Conservation (phyloP, 2,113 vertebrate species). For the Psilopsiagon aurifrons region DNA sequence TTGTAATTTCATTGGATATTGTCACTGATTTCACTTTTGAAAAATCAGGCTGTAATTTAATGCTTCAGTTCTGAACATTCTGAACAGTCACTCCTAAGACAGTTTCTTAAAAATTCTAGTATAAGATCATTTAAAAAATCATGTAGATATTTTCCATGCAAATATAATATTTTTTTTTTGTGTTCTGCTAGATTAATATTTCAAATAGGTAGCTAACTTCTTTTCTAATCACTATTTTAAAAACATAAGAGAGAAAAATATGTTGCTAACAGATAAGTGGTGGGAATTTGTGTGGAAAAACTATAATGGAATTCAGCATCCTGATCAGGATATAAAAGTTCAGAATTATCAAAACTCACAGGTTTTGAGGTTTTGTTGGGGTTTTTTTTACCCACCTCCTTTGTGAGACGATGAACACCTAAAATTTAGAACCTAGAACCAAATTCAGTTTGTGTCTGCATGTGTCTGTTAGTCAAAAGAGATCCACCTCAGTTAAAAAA, state of each 20-base stretch:
- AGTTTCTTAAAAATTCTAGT: background rate
- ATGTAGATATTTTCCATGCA: background rate
- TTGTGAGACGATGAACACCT: background rate
- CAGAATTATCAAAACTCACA: background rate
- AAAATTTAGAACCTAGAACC: background rate
- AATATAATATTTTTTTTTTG: background rate
- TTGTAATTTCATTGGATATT: background rate
- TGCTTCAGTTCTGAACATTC: background rate
- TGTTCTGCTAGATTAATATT: background rate
- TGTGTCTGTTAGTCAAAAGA: background rate
- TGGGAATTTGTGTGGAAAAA: background rate
- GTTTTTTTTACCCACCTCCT: background rate
- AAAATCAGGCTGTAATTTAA: background rate
- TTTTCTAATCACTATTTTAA: background rate
- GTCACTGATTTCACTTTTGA: background rate
- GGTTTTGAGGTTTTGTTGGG: background rate
- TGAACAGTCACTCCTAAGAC: background rate
- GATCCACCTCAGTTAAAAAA: background rate
- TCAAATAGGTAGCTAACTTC: background rate
- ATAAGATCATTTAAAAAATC: background rate
- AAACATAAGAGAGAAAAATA: background rate
- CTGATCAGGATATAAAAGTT: background rate
- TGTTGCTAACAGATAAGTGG: accelerated
- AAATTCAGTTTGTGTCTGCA: background rate
- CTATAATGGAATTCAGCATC: background rate